Base-by-base conservation (phyloP, 2,888 invertebrate species). In the Mechanitis mazaeus region DNA sequence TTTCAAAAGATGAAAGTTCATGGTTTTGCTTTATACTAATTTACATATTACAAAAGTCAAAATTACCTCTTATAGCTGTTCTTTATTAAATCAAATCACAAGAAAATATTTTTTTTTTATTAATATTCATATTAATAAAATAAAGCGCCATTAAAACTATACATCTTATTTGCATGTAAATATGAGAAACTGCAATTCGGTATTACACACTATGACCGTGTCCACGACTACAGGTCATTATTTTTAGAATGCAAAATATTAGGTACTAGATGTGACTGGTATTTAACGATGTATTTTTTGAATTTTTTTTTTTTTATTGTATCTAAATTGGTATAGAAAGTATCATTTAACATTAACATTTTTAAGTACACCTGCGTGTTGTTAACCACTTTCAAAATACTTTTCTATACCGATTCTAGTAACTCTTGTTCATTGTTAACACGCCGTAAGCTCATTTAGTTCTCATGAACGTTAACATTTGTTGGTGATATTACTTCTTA, bases 141-240 rank as follows among this genome's bases (percentile, higher is more conserved):
- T 58, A 62, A 59, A 59, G 47, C 55, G 50, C 59, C 45, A 53
- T 45, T 62, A 46, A 20, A 60, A 54, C 61, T 66, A 42, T 59
- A 63, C 71, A 71, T 72, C 72, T 72, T 74, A 71, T 74, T 74
- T 73, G 67, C 69, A 74, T 74, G 71, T 70, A 72, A 71, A 72
- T 71, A 68, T 69, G 64, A 63, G 65, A 64, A 50, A 53, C 63
- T 68, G 65, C 68, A 65, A 65, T 67, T 64, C 61, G 58, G 68
- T 65, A 70, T 71, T 69, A 68, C 68, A 69, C 68, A 71, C 67
- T 64, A 69, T 62, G 56, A 64, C 64, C 61, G 63, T 63, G 68
- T 67, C 68, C 66, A 59, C 62, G 64, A 61, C 57, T 50, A 7
- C 50, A 50, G 50, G 11, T 31, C 50, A 7, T 42, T 42, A 11